A percentile compares a stretch with the other conserved stretches of the same genome.
These are phyloP conservation scores for Dryobates pubescens DNA, from an alignment of 2,797 vertebrate genomes.

Conservation along the genomic window DNA sequence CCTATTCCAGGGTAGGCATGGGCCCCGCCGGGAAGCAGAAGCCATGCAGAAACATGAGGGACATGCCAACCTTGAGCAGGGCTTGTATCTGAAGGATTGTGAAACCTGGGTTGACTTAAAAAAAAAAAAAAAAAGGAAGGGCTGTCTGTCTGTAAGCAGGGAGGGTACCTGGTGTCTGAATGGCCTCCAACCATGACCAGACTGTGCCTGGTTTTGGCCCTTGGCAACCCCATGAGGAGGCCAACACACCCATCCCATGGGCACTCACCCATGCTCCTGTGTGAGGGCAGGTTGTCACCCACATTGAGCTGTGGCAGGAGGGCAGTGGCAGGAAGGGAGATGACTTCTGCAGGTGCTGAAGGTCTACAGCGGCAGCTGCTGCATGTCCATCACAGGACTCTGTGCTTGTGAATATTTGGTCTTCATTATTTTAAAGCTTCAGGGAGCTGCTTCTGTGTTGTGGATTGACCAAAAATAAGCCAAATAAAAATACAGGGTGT, in stretches of 20 bases:
- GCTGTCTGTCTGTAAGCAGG: neutral
- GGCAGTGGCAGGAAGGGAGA: neutral
- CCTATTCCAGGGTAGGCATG: neutral
- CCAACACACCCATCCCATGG: neutral
- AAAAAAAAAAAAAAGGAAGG: neutral
- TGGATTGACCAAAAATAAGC: neutral
- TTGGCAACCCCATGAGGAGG: neutral
- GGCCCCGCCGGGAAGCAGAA: neutral
- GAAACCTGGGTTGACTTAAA: neutral
- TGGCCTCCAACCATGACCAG: rapidly evolving
- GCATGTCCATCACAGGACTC: rapidly evolving
- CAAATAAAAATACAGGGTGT: neutral
- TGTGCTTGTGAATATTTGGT: rapidly evolving
- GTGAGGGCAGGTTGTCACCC: rapidly evolving
- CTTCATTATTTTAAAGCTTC: neutral
- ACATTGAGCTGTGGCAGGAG: rapidly evolving
- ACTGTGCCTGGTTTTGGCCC: neutral
- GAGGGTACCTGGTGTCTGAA: neutral
- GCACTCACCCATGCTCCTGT: rapidly evolving
- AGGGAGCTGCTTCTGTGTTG: neutral
- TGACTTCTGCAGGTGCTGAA: rapidly evolving
- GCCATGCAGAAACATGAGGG: rapidly evolving
- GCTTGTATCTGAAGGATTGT: rapidly evolving
- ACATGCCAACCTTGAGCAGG: neutral
- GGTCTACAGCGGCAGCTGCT: neutral